Percentiles rank a stretch among this genome's conserved stretches.
Conservation (phyloP, 2,888 invertebrate genomes). For the Dioctria rufipes region DNA sequence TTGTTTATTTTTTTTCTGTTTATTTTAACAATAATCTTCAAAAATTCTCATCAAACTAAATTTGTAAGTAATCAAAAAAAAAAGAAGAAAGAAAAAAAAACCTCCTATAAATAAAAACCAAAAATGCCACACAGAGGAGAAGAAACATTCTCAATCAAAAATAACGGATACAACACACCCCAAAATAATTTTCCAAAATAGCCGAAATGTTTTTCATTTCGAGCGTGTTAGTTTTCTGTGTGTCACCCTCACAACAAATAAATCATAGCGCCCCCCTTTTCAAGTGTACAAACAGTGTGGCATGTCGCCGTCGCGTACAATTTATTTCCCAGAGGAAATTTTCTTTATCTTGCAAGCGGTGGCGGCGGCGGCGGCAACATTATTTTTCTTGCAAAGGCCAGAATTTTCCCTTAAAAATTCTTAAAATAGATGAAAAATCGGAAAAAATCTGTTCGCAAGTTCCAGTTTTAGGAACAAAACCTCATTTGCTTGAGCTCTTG, state of each 20-base stretch:
- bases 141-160: not conserved
- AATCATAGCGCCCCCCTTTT: constrained; percentile 41
- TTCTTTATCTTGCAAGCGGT: constrained; percentile 26
- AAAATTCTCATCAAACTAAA: not conserved
- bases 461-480: constrained; percentile 49
- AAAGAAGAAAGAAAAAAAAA: not conserved
- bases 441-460: constrained; percentile 46
- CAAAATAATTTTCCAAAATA: constrained; percentile 23
- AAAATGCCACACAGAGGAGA: not conserved
- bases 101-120: not conserved
- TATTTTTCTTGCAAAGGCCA: constrained; percentile 39
- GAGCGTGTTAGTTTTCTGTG: not conserved
- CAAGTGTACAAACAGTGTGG: constrained; percentile 42
- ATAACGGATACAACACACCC: not conserved
- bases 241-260: constrained; percentile 40
- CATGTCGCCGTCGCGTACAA: constrained; percentile 50
- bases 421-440: constrained; percentile 41
- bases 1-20: not conserved
- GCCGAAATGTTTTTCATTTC: constrained; percentile 16
- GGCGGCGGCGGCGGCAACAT: not conserved
- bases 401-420: constrained; percentile 36
- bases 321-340: constrained; percentile 35
- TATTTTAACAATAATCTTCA: not conserved
- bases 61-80: constrained; percentile 5
- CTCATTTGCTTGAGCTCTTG: constrained; percentile 19